Percentiles rank a stretch among this genome's conserved stretches.
These are phyloP conservation scores for Pelodytes ibericus DNA, from an alignment of 2,797 vertebrate genomes.

Conservation along the genomic window DNA sequence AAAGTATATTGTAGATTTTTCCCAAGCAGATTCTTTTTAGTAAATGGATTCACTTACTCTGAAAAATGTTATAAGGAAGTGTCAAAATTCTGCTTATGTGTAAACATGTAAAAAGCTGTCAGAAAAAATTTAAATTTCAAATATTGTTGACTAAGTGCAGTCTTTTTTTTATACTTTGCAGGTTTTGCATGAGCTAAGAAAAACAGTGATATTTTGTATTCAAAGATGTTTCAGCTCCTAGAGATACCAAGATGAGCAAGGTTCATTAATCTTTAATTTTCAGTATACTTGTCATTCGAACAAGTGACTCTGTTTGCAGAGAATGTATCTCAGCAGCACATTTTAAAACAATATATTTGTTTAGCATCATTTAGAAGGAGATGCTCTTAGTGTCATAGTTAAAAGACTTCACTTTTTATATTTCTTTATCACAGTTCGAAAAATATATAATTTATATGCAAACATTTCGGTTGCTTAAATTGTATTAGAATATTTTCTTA, in stretches of 20 bases:
- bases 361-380: no score
- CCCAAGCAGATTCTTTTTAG: slow-evolving; percentile 18
- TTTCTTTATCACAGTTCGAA: no score
- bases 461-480: no score
- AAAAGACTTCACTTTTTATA: no score
- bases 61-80: slow-evolving; percentile 24
- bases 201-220: slow-evolving; percentile 2
- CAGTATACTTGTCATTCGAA: no score
- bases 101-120: slow-evolving; percentile 33
- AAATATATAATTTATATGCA: no score
- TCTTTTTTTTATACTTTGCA: slow-evolving; percentile 25
- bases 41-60: slow-evolving; percentile 25
- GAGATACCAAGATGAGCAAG: background rate
- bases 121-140: slow-evolving; percentile 43
- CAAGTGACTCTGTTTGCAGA: no score
- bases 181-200: slow-evolving; percentile 25
- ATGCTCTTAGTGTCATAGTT: no score
- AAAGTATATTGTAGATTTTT: background rate
- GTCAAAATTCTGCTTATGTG: slow-evolving; percentile 27
- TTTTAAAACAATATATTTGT: no score
- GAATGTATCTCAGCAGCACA: no score
- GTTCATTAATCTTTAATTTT: background rate
- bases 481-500: no score
- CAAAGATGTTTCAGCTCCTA: slow-evolving; percentile 13
- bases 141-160: slow-evolving; percentile 24